Evolutionary conservation across 2,797 vertebrate genomes (phyloP), one percentile per base, ranked within the genome.

Genomic region (Apogon hyalosoma): DNA sequence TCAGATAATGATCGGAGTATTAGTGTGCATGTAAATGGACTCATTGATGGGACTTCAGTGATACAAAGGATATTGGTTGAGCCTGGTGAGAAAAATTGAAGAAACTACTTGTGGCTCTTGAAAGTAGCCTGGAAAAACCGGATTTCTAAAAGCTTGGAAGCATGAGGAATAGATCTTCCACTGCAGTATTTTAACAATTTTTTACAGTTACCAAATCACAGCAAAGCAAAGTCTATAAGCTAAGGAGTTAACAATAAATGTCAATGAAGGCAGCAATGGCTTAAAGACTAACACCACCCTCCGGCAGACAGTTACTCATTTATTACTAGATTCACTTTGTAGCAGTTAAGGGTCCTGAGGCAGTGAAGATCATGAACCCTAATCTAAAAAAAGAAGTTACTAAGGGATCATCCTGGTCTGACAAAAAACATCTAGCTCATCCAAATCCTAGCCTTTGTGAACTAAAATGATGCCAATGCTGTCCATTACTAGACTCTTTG

Each of bases 241-340:
- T 61, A 16, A 85, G 51, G 60, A 65, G 66, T 59, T 59, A 60
- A 71, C 7, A 57, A 49, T 14, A 68, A 68, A 5, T 28, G 46
- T 43, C n/a, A 15, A 69, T 63, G 45, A 87, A 87, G 84, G 69
- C 84, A 87, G 81, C 65, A 2, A 45, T 55, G 78, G 75, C 62
- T 81, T 52, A 79, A 79, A 57, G 43, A 42, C 36, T 47, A 31
- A 68, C 56, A 46, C 18, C 48, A 68, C 21, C 4, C 45, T n/a
- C 11, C 36, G 14, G 60, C 49, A 72, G 61, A 11, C 11, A 52
- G 13, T 31, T n/a, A 69, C 28, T 57, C 7, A 38, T 14, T 51
- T 19, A 53, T 0, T 4, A 3, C 39, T 47, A n/a, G 8, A 16
- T 31, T 53, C 18, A 14, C n/a, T 52, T 53, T 43, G 0, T 10